phyloP scores from a whole-genome alignment of 2,113 vertebrate species.

The Nestor notabilis region DNA sequence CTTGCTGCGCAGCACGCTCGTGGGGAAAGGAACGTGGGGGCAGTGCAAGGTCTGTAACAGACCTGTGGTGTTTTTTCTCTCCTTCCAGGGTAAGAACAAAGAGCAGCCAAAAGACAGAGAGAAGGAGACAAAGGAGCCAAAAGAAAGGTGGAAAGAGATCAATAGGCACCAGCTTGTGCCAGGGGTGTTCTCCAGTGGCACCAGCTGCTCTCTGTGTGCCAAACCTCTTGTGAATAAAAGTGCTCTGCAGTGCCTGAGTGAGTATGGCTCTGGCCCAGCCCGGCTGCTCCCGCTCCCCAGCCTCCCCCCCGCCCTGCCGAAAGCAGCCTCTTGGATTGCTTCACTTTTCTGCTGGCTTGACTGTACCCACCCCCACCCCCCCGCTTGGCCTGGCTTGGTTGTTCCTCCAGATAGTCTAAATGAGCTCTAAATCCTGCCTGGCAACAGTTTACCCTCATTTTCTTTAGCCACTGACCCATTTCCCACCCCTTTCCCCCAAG shows the following conservation, averaged over 20 bases:
- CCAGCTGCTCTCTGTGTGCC: conserved; percentile 89
- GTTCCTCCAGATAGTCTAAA: not conserved
- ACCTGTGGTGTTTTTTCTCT: not conserved
- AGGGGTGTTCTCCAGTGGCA: conserved; percentile 82
- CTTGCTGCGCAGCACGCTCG: no score
- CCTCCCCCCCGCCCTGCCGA: not conserved
- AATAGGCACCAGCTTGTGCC: conserved; percentile 81
- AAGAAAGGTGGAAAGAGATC: conserved; percentile 69
- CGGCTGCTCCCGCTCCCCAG: fast-evolving
- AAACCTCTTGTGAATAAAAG: conserved; percentile 85
- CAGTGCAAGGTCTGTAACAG: not conserved
- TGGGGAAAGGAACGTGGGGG: not conserved
- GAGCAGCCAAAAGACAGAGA: conserved; percentile 74
- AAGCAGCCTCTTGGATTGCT: not conserved
- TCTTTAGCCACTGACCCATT: not conserved
- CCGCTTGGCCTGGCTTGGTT: not conserved
- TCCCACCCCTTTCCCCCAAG: not conserved
- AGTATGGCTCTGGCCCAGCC: conserved; percentile 71
- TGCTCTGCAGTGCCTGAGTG: conserved; percentile 89
- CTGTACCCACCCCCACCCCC: not conserved
- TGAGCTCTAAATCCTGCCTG: not conserved
- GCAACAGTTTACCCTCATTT: not conserved
- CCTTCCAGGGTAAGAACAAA: conserved; percentile 88
- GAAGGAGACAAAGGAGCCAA: conserved; percentile 66
- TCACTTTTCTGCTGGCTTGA: not conserved